Evolutionary conservation across 2,113 vertebrate species (phyloP), one percentile per base, ranked within the genome.

Genomic region (Lepus americanus): DNA sequence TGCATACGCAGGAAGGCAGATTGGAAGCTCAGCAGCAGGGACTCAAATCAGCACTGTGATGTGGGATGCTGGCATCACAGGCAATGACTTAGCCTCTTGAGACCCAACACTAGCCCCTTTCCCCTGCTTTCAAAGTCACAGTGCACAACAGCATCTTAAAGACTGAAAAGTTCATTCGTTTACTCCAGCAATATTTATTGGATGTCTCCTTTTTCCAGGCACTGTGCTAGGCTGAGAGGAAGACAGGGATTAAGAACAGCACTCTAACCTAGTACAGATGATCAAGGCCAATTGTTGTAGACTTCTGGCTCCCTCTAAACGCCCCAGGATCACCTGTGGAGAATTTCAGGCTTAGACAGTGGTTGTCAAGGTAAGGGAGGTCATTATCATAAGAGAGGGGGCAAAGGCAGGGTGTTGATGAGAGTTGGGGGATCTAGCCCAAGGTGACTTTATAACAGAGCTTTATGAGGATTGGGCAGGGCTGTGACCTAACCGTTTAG

Each of bases 391-490:
- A 29, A 73, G 44, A 63, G 1, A 44, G n/a, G 86, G 55, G 14
- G 66, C 27, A 90, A 39, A 86, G 69, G 80, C 74, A 91, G 51
- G 76, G 44, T 80, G 59, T 29, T 86, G 86, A 55, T 16, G 66
- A 73, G 17, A n/a, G 27, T 86, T 64, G 23, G 0, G 39, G 25
- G 9, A 39, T 36, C 39, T 78, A 44, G 74, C 55, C 33, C 44
- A 66, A 70, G 55, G 74, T 12, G 11, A 44, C 66, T 80, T 80
- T 86, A 59, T 86, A 55, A 13, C 27, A 67, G 33, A 94, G 17
- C 10, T 87, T 81, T 22, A 81, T 76, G 53, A 80, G 31, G 36
- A 55, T 33, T 25, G 20, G 77, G 55, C 39, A 87, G 44, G 19
- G 64, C 36, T 83, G 39, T 78, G 88, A 83, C 27, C 14, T 59